These are phyloP conservation scores for Plagiodera versicolora DNA, from an alignment of 2,888 invertebrate genomes.

Conservation along the genomic window DNA sequence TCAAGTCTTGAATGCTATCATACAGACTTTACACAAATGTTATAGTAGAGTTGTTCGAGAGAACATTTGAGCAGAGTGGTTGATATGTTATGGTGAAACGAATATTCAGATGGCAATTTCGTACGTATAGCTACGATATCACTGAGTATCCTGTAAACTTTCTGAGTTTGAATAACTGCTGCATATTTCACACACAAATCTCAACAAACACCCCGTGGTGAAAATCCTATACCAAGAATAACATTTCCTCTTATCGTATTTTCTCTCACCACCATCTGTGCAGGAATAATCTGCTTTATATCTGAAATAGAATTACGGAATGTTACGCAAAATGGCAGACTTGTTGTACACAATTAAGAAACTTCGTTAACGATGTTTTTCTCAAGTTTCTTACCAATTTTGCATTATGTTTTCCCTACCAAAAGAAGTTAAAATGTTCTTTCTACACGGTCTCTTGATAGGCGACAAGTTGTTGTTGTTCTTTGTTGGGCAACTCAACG, in stretches of 20 bases:
- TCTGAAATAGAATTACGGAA: not conserved
- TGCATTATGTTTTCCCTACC: not conserved
- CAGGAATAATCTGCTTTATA: not conserved
- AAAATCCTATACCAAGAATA: not conserved
- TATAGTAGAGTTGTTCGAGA: no score
- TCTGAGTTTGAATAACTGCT: not conserved
- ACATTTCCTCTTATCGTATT: not conserved
- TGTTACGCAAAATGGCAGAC: not conserved
- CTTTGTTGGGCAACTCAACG: not conserved
- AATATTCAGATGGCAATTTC: no score
- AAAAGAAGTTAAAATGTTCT: not conserved
- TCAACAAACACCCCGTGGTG: not conserved
- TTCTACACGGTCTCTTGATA: not conserved
- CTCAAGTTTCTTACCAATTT: not conserved
- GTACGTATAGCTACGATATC: no score
- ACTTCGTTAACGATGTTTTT: not conserved
- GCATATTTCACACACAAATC: not conserved
- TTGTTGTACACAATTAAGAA: constrained; percentile 1
- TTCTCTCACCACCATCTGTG: not conserved
- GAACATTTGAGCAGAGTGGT: no score
- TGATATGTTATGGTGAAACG: no score
- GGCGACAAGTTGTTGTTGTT: constrained; percentile 1
- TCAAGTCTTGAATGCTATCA: no score
- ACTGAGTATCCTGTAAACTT: not conserved
- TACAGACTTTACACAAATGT: no score